Percentiles rank a stretch among this genome's conserved stretches.
Conservation (phyloP, 2,888 invertebrate genomes). For the Penaeus monodon region DNA sequence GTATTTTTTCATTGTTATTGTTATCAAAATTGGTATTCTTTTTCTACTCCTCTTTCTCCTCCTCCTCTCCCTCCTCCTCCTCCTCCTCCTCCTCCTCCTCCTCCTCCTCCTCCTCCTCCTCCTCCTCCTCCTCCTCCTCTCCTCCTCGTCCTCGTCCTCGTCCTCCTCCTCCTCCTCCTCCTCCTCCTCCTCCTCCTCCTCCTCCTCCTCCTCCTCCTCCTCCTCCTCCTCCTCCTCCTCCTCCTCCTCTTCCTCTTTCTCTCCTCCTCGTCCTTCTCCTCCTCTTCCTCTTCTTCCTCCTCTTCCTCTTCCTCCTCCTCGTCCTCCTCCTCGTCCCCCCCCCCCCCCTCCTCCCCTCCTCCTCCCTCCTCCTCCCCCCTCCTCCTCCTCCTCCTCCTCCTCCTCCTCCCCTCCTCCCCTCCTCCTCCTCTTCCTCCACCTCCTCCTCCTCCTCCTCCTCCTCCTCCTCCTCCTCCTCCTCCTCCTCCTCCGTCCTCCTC, state of each 20-base stretch:
- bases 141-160: too few species aligned
- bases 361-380: neutral
- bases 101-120: neutral
- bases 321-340: too few species aligned
- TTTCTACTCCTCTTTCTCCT: neutral
- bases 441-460: slow-evolving; percentile 3
- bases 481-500: too few species aligned
- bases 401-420: neutral
- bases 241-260: neutral
- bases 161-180: neutral
- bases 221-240: neutral
- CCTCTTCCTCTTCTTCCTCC: neutral
- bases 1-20: neutral
- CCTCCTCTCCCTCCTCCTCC: neutral
- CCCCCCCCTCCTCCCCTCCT: neutral
- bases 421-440: neutral
- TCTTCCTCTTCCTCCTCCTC: neutral
- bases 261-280: too few species aligned
- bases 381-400: too few species aligned
- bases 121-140: neutral
- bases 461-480: neutral
- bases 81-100: neutral
- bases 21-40: too few species aligned
- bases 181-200: neutral
- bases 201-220: neutral